Conservation (phyloP, 2,797 vertebrate genomes). For the Antennarius maculatus region DNA sequence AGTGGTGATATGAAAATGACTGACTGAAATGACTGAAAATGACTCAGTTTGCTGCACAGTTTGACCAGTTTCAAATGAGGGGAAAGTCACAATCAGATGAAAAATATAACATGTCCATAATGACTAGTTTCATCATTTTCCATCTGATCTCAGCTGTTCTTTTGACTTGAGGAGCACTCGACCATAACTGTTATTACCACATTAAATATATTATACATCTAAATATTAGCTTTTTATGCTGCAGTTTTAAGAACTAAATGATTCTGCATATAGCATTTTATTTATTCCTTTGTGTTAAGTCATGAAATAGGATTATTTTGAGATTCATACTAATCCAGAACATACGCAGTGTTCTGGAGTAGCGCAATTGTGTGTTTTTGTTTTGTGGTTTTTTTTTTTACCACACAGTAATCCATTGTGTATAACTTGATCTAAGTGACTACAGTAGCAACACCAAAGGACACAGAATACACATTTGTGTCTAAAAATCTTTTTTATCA, state of each 20-base stretch:
- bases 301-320: background rate
- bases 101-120: slow-evolving; percentile 72
- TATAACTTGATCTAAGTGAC: slow-evolving; percentile 43
- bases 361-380: slow-evolving; percentile 12
- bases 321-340: background rate
- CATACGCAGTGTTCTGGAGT: slow-evolving; percentile 43
- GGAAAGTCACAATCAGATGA: slow-evolving; percentile 60
- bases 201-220: background rate
- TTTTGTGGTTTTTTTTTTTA: slow-evolving; percentile 57
- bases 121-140: slow-evolving; percentile 49
- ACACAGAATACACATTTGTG: slow-evolving; percentile 3
- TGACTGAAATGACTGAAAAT: no score
- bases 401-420: slow-evolving; percentile 64
- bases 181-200: slow-evolving; percentile 27
- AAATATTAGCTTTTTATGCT: slow-evolving; percentile 7
- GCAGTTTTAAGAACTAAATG: slow-evolving; percentile 2
- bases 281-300: slow-evolving; percentile 1
- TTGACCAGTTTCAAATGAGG: slow-evolving; percentile 40
- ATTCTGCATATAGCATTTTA: background rate
- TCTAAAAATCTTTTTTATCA: slow-evolving; percentile 1
- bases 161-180: slow-evolving; percentile 21
- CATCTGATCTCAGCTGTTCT: slow-evolving; percentile 28
- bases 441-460: slow-evolving; percentile 13
- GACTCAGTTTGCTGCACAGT: slow-evolving; percentile 27
- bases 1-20: no score